Percentiles rank a stretch among this genome's conserved stretches.
Evolutionary conservation across 2,113 vertebrate genomes (phyloP).

Genomic region (Anhinga anhinga): DNA sequence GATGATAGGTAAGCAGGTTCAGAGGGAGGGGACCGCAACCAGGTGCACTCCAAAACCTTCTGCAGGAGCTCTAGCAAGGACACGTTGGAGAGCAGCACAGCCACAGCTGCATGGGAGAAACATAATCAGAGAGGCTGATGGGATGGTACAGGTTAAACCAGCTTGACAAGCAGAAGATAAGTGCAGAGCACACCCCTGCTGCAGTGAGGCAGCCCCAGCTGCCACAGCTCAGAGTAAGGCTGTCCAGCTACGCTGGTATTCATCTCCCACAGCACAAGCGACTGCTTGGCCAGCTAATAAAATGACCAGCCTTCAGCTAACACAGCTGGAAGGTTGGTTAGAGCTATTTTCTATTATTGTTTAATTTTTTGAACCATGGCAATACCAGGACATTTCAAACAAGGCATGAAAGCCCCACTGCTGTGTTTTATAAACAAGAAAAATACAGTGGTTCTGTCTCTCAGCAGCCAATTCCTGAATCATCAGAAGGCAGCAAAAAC

Average conservation of each 20-base stretch:
- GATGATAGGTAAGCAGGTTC: background rate
- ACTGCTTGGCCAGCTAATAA: background rate
- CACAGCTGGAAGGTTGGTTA: background rate
- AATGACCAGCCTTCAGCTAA: background rate
- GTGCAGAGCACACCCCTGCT: background rate
- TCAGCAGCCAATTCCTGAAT: background rate
- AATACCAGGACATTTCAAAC: background rate
- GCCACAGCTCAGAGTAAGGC: background rate
- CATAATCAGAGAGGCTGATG: background rate
- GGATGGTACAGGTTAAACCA: background rate
- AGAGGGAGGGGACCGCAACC: conserved; percentile 32
- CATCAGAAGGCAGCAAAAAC: background rate
- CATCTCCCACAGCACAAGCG: background rate
- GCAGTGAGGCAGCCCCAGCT: background rate
- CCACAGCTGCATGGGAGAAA: conserved; percentile 74
- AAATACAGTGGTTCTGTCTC: background rate
- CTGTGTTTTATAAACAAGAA: background rate
- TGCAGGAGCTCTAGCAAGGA: conserved; percentile 86
- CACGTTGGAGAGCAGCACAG: conserved; percentile 85
- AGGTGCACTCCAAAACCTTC: conserved; percentile 75
- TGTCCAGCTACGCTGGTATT: background rate
- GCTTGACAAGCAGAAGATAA: background rate
- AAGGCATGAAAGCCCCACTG: background rate
- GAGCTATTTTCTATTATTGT: background rate
- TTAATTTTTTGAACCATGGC: background rate